A percentile compares a stretch with the other conserved stretches of the same genome.
These are phyloP conservation scores for Jacana jacana DNA, from an alignment of 2,113 vertebrate species.

Conservation along the genomic window DNA sequence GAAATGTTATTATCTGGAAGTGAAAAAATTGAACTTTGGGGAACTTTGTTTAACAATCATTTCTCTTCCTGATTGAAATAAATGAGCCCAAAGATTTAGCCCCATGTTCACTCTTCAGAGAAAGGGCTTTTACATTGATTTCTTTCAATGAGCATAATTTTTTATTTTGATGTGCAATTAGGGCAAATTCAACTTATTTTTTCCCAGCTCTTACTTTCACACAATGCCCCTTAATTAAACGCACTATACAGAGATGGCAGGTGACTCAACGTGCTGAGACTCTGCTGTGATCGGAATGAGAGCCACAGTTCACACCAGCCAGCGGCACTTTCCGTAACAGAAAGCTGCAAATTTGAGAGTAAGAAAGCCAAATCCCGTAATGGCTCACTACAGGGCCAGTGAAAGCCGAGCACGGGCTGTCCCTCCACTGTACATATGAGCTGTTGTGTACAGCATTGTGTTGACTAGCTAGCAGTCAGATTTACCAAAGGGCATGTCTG, in stretches of 20 bases:
- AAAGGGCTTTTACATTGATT: conserved; percentile 50
- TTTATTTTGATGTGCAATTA: conserved; percentile 71
- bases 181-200: conserved; percentile 50
- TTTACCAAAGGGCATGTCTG: neutral
- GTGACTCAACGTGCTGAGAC: conserved; percentile 12
- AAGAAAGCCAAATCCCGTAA: neutral
- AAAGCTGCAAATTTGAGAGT: neutral
- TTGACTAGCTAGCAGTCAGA: neutral
- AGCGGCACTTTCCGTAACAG: neutral
- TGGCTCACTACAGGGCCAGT: neutral
- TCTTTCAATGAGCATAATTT: conserved; percentile 64
- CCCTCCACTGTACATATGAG: neutral
- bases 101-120: conserved; percentile 27
- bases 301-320: neutral
- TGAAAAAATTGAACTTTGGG: conserved; percentile 47
- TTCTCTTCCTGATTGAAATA: conserved; percentile 62
- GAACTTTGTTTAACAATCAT: conserved; percentile 64
- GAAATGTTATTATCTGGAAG: conserved; percentile 45
- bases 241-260: neutral
- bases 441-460: neutral
- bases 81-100: conserved; percentile 49
- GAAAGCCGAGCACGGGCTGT: neutral
- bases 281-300: conserved; percentile 20
- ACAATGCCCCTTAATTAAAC: conserved; percentile 54
- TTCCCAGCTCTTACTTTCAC: conserved; percentile 1